phyloP scores from a whole-genome alignment of 92 coral and sea anemone species.

The Micromussa lordhowensis region DNA sequence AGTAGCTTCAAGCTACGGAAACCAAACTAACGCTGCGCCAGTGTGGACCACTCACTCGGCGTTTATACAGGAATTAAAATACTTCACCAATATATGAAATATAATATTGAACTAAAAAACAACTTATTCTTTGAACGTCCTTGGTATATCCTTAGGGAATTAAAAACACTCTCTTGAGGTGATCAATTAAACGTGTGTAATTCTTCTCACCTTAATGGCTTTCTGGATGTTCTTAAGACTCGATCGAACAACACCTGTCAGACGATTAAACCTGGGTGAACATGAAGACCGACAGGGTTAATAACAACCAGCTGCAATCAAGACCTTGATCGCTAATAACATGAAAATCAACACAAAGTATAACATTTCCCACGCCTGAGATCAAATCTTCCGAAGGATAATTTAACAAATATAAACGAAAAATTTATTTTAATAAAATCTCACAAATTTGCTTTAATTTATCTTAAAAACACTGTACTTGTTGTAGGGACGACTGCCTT shows the following conservation, averaged over 20 bases:
- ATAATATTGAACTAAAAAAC: too few relatives aligned
- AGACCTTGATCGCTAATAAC: background rate
- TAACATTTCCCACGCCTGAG: background rate
- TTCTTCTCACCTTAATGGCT: conserved; percentile 83
- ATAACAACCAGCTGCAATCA: background rate
- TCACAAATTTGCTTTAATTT: too few relatives aligned
- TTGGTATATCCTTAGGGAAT: too few relatives aligned
- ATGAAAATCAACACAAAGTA: background rate
- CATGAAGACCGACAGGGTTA: background rate
- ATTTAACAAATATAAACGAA: too few relatives aligned
- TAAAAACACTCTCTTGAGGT: too few relatives aligned
- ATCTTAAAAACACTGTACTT: background rate
- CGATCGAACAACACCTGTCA: conserved; percentile 91
- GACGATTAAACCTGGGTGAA: conserved; percentile 80
- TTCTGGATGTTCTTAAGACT: conserved; percentile 86
- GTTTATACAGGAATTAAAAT: too few relatives aligned
- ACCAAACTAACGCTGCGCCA: too few relatives aligned
- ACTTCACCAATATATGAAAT: too few relatives aligned
- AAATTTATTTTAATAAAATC: too few relatives aligned
- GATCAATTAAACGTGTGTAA: background rate
- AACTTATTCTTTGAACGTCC: too few relatives aligned
- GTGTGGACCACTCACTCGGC: too few relatives aligned
- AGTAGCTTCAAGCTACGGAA: too few relatives aligned
- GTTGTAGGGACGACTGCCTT: background rate
- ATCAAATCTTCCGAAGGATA: background rate